Evolutionary conservation across 2,113 vertebrate genomes (phyloP), one percentile per base, ranked within the genome.

Genomic region (Drymodes brunneopygia): DNA sequence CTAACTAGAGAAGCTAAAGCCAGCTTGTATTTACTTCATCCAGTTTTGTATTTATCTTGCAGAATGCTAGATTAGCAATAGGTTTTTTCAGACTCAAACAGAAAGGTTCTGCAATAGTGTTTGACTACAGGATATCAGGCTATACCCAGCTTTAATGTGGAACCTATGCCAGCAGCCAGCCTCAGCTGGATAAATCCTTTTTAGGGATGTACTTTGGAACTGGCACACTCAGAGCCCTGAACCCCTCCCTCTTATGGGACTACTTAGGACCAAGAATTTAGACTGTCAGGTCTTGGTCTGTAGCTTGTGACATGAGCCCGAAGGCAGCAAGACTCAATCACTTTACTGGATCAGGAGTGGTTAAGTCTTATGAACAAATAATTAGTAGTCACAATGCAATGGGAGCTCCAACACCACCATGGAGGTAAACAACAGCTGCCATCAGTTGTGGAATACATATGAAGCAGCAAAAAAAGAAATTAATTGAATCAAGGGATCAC

Each of bases 371-470:
- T 3, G 12, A 90, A 62, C 6, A 71, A 91, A 12, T 22, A 45
- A 82, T 1, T 47, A 42, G 10, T 23, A 57, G 33, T 15, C 27
- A 81, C 42, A 85, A n/a, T 6, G 11, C 29, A 82, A 6, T 24
- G 15, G 42, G 51, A 74, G 21, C 23, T 64, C 1, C 1, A 81
- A 6, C 15, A 64, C 21, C 38, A 61, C 18, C 8, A 35, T 4
- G 7, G 15, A 69, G 38, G 20, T 33, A 74, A 66, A 23, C 1
- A 2, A 23, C 2, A n/a, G 22, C 53, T 71, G 56, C 12, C 15
- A 1, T 44, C 40, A 38, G 15, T 8, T 29, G 10, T 8, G 10
- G 11, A 78, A 81, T 7, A 70, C 12, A 44, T 0, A 0, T 15
- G 15, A 74, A 90, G 13, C 5, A 6, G 24, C 27, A 79, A 56